phyloP scores from a whole-genome alignment of 2,113 vertebrate genomes.

The Ancistrus triradiatus region DNA sequence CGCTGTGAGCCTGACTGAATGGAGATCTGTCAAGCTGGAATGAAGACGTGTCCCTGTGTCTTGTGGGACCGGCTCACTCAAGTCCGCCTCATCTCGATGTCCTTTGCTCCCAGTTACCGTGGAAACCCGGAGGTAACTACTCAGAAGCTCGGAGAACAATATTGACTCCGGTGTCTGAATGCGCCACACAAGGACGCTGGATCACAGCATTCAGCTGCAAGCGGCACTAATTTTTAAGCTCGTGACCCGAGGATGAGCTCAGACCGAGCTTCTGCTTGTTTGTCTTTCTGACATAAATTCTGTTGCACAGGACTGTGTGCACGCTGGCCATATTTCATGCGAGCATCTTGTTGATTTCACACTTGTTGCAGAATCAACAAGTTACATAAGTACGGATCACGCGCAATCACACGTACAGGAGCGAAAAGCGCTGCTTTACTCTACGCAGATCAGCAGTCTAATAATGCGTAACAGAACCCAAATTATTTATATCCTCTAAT shows the following conservation, averaged over 20 bases:
- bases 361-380: too few relatives aligned
- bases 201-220: constrained; percentile 16
- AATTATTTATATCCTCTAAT: too few relatives aligned
- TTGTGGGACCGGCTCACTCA: constrained; percentile 42
- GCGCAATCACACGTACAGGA: too few relatives aligned
- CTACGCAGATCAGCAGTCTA: too few relatives aligned
- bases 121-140: constrained; percentile 70
- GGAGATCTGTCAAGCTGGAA: constrained; percentile 29
- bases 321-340: too few relatives aligned
- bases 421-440: too few relatives aligned
- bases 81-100: constrained; percentile 58
- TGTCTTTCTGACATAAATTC: too few relatives aligned
- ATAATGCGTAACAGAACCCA: too few relatives aligned
- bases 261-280: background rate
- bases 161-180: constrained; percentile 44
- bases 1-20: constrained; percentile 8
- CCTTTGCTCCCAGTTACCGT: constrained; percentile 67
- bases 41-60: constrained; percentile 37
- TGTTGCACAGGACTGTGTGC: too few relatives aligned
- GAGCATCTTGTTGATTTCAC: too few relatives aligned
- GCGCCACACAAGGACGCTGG: constrained; percentile 36
- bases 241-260: background rate
- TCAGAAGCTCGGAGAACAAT: constrained; percentile 42
- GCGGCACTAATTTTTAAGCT: background rate
- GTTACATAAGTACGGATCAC: too few relatives aligned